A percentile compares a stretch with the other conserved stretches of the same genome.
Conservation (phyloP, 2,113 vertebrate genomes). For the Indicator indicator region DNA sequence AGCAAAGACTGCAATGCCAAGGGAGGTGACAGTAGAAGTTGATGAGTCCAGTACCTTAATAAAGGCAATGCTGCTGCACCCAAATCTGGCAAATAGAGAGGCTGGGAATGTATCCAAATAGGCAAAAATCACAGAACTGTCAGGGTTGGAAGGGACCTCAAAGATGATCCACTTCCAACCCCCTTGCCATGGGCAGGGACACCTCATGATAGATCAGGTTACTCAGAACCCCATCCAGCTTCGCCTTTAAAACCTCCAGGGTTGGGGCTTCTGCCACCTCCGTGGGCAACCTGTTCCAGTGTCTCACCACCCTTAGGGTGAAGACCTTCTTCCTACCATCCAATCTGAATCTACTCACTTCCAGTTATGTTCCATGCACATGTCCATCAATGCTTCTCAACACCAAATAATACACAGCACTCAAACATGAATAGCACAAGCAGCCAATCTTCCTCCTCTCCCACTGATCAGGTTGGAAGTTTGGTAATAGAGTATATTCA, state of each 20-base stretch:
- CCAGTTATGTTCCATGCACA: too few relatives aligned
- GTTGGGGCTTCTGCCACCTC: too few relatives aligned
- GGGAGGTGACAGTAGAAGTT: neutral
- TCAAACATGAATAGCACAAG: rapidly evolving
- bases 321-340: too few relatives aligned
- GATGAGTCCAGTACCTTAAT: rapidly evolving
- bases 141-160: too few relatives aligned
- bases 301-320: too few relatives aligned
- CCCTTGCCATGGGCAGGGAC: too few relatives aligned
- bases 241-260: too few relatives aligned
- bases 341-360: too few relatives aligned
- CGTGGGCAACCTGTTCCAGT: too few relatives aligned
- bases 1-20: neutral
- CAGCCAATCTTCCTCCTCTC: neutral
- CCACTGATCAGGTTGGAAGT: neutral
- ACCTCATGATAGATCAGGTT: too few relatives aligned
- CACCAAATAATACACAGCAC: neutral
- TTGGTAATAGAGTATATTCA: neutral
- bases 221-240: too few relatives aligned
- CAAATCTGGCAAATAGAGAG: neutral
- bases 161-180: too few relatives aligned
- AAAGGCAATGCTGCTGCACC: neutral
- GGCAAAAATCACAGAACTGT: neutral
- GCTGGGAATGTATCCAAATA: neutral
- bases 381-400: rapidly evolving